These are phyloP conservation scores for Athalia circularis DNA, from an alignment of 2,888 invertebrate genomes.

Conservation along the genomic window DNA sequence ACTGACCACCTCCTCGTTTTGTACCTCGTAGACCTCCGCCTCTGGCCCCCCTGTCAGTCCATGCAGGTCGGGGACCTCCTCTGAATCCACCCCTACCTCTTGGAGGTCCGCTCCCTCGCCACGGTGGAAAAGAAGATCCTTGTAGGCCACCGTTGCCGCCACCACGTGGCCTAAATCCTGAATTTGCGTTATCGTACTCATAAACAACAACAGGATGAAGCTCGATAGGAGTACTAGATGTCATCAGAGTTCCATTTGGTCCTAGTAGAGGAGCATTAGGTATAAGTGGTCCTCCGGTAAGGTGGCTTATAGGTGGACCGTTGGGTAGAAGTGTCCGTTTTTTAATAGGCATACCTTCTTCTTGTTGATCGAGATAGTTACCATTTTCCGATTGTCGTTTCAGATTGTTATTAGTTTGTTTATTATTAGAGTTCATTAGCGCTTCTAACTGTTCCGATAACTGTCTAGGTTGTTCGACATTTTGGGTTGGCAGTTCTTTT, in stretches of 20 bases:
- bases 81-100: slow-evolving; percentile 73
- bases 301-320: slow-evolving; percentile 57
- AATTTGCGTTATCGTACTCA: slow-evolving; percentile 61
- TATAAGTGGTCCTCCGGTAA: slow-evolving; percentile 33
- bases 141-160: slow-evolving; percentile 46
- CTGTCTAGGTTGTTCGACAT: slow-evolving; percentile 54
- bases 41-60: slow-evolving; percentile 71
- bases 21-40: slow-evolving; percentile 60
- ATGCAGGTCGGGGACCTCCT: slow-evolving; percentile 73
- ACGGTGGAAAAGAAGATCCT: slow-evolving; percentile 66
- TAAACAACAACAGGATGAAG: slow-evolving; percentile 58
- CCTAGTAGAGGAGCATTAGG: slow-evolving; percentile 34
- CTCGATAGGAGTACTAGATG: slow-evolving; percentile 52
- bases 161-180: slow-evolving; percentile 60
- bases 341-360: slow-evolving; percentile 53
- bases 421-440: slow-evolving; percentile 59
- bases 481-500: not conserved
- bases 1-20: slow-evolving; percentile 68
- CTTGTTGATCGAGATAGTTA: slow-evolving; percentile 55
- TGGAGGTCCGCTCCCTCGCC: slow-evolving; percentile 71
- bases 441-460: slow-evolving; percentile 65
- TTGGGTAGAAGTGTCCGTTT: slow-evolving; percentile 59
- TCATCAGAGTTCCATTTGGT: slow-evolving; percentile 51
- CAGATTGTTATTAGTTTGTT: slow-evolving; percentile 55
- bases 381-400: slow-evolving; percentile 62